A percentile compares a stretch with the other conserved stretches of the same genome.
phyloP scores from a whole-genome alignment of 2,888 invertebrate species.

The Caenorhabditis sp. region DNA sequence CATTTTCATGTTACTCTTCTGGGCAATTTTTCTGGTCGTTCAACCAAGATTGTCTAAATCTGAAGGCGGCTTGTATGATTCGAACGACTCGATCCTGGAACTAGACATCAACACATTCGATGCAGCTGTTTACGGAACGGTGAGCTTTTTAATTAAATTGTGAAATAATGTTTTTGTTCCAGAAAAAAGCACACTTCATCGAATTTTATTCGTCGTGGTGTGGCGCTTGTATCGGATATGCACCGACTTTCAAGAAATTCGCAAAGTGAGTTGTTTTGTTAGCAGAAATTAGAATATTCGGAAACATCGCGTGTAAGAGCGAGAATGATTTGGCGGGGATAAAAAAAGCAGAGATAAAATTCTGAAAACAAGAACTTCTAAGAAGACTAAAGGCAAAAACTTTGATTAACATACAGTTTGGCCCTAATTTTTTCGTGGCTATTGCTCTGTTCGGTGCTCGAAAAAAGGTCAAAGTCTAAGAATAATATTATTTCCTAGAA shows the following conservation, averaged over 20 bases:
- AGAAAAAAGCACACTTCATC: constrained; percentile 74
- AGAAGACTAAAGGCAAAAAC: no score
- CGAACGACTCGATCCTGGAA: constrained; percentile 62
- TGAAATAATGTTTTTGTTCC: constrained; percentile 13
- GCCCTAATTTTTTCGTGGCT: no score
- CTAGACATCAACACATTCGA: constrained; percentile 63
- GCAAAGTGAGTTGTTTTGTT: constrained; percentile 55
- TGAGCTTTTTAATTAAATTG: constrained; percentile 14
- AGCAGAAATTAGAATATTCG: not conserved
- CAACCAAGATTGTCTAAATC: constrained; percentile 19
- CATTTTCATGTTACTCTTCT: constrained; percentile 38
- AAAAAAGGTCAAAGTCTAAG: no score
- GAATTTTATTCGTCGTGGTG: constrained; percentile 97
- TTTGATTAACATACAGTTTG: no score
- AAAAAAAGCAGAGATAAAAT: no score
- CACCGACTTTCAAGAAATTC: constrained; percentile 85
- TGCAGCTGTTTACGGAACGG: constrained; percentile 58
- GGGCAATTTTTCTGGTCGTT: constrained; percentile 34
- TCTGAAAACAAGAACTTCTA: no score
- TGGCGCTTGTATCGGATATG: constrained; percentile 90
- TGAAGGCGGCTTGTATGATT: constrained; percentile 37
- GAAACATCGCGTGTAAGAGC: no score
- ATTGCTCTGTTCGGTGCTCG: no score
- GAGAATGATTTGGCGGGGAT: no score
- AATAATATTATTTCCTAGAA: no score